Conservation (phyloP, 2,797 vertebrate genomes). For the Sebastes iracundus region DNA sequence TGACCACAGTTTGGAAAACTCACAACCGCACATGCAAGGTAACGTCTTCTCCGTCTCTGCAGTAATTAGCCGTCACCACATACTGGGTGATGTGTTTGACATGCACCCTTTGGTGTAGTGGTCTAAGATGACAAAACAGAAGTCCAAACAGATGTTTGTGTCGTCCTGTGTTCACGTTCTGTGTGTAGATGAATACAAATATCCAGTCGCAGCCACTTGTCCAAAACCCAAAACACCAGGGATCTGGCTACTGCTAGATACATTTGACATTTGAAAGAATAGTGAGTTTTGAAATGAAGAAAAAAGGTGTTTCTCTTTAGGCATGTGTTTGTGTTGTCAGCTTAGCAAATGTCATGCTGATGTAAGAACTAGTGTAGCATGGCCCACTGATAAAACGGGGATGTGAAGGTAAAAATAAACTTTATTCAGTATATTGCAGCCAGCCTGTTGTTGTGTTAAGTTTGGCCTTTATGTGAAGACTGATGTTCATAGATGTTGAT, state of each 20-base stretch:
- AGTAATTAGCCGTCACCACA: neutral
- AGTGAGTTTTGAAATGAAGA: neutral
- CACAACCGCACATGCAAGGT: neutral
- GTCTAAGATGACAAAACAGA: neutral
- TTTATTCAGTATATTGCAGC: neutral
- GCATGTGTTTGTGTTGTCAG: neutral
- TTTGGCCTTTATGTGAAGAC: neutral
- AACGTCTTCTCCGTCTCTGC: neutral
- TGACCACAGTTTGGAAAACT: neutral
- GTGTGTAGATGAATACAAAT: neutral
- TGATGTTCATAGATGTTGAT: neutral
- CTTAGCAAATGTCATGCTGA: neutral
- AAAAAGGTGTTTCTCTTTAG: neutral
- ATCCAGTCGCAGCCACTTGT: neutral
- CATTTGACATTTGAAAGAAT: neutral
- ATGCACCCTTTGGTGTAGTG: neutral
- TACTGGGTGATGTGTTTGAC: neutral
- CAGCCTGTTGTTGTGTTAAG: neutral
- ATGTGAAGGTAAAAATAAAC: neutral
- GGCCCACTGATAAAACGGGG: neutral
- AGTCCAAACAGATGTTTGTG: neutral
- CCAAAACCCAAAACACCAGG: neutral
- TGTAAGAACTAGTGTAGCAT: neutral
- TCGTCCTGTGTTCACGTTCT: neutral
- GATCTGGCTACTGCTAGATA: neutral